Percentiles rank a stretch among this genome's conserved stretches.
Conservation (phyloP, 35 echinoderm and acorn worm genomes). For the Ptychodera flava region DNA sequence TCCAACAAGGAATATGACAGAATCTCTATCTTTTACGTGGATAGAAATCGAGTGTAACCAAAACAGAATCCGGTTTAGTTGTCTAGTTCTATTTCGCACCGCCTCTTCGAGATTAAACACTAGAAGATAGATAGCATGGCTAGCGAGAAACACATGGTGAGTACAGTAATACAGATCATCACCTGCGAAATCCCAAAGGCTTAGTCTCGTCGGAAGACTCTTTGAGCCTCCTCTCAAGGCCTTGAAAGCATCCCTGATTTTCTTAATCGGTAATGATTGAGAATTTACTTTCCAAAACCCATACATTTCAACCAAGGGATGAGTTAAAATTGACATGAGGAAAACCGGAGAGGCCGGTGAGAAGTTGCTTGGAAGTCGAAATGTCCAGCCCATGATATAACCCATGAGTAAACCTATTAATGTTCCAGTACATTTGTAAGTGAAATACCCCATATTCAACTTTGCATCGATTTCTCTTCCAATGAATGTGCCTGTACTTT, state of each 20-base stretch:
- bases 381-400: no score
- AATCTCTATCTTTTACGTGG: conserved; percentile 5
- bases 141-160: conserved; percentile 10
- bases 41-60: conserved; percentile 29
- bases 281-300: background rate
- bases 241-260: background rate
- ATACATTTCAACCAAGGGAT: no score
- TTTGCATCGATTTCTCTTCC: no score
- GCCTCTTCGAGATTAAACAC: conserved; percentile 22
- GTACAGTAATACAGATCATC: conserved; percentile 12
- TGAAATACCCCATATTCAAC: no score
- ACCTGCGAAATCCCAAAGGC: conserved; percentile 18
- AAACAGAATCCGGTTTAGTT: conserved; percentile 15
- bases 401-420: no score
- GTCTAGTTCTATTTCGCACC: background rate
- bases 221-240: background rate
- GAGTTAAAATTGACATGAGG: no score
- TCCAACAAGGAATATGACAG: conserved; percentile 29
- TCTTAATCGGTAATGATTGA: background rate
- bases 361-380: no score
- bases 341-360: no score
- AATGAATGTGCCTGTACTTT: no score
- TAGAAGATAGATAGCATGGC: conserved; percentile 6
- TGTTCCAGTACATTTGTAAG: no score
- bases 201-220: background rate